Percentiles rank a stretch among this genome's conserved stretches.
These are phyloP conservation scores for Chaetorhynchus papuensis DNA, from an alignment of 2,113 vertebrate genomes.

Conservation along the genomic window DNA sequence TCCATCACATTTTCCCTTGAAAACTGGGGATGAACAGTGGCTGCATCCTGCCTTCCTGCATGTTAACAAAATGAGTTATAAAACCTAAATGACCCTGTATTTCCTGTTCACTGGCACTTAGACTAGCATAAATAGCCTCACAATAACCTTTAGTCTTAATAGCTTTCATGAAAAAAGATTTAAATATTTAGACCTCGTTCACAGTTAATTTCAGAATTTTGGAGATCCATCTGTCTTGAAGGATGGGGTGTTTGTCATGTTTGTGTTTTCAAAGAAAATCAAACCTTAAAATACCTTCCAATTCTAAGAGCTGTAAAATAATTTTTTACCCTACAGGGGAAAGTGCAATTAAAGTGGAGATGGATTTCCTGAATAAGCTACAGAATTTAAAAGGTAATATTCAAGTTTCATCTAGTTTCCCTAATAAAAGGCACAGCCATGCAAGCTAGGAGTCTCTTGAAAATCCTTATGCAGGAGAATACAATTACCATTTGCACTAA, in stretches of 20 bases:
- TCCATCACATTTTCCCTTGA: neutral
- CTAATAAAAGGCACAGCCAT: neutral
- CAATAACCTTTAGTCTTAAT: neutral
- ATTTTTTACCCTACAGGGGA: neutral
- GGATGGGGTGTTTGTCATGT: neutral
- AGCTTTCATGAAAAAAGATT: neutral
- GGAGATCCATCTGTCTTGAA: neutral
- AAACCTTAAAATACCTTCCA: neutral
- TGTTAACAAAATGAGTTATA: neutral
- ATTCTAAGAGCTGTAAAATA: neutral
- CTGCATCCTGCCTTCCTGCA: neutral
- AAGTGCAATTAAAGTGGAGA: neutral
- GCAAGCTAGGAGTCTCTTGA: neutral
- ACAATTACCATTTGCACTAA: neutral
- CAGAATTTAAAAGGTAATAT: neutral
- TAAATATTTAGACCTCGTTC: neutral
- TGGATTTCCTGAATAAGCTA: neutral
- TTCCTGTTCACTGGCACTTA: neutral
- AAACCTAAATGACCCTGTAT: neutral
- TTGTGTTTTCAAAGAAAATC: neutral
- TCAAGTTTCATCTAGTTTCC: neutral
- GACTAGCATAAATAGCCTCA: neutral
- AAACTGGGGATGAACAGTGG: rapidly evolving
- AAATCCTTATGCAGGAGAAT: neutral
- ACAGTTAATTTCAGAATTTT: neutral